These are phyloP conservation scores for Pipistrellus pygmaeus DNA, from an alignment of 2,797 vertebrate species.

Conservation along the genomic window DNA sequence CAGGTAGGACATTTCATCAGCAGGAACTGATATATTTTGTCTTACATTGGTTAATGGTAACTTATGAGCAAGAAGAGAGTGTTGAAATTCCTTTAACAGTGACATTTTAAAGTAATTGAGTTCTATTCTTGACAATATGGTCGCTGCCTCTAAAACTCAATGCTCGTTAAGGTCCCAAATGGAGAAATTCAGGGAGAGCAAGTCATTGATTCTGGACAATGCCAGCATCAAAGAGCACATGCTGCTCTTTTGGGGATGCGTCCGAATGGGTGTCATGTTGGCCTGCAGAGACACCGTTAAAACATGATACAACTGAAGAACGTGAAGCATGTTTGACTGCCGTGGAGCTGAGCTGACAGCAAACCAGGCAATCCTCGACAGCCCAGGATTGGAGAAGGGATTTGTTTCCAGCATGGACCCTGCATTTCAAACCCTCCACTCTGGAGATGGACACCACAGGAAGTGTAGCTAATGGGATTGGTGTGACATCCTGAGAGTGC, in stretches of 20 bases:
- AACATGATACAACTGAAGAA: neutral
- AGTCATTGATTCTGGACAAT: conserved; percentile 65
- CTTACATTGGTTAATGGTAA: conserved; percentile 11
- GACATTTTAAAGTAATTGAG: conserved; percentile 75
- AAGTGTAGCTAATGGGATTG: neutral
- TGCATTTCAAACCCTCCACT: neutral
- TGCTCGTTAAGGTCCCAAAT: conserved; percentile 71
- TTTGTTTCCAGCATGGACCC: neutral
- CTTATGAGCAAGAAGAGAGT: conserved; percentile 25
- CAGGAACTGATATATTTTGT: conserved; percentile 7
- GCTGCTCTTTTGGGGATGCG: conserved; percentile 60
- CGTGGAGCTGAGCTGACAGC: neutral
- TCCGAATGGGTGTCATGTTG: conserved; percentile 52
- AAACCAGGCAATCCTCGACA: neutral
- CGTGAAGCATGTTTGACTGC: neutral
- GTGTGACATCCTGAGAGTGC: neutral
- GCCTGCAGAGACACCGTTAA: conserved; percentile 48
- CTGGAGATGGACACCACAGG: neutral
- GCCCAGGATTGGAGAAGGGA: neutral
- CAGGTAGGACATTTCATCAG: neutral
- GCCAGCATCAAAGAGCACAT: conserved; percentile 47
- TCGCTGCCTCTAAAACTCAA: conserved; percentile 56
- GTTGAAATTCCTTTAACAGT: conserved; percentile 51
- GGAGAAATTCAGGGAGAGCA: conserved; percentile 70
- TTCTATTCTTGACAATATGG: conserved; percentile 66